Conservation (phyloP, 2,113 vertebrate genomes). For the Elgaria multicarinata region DNA sequence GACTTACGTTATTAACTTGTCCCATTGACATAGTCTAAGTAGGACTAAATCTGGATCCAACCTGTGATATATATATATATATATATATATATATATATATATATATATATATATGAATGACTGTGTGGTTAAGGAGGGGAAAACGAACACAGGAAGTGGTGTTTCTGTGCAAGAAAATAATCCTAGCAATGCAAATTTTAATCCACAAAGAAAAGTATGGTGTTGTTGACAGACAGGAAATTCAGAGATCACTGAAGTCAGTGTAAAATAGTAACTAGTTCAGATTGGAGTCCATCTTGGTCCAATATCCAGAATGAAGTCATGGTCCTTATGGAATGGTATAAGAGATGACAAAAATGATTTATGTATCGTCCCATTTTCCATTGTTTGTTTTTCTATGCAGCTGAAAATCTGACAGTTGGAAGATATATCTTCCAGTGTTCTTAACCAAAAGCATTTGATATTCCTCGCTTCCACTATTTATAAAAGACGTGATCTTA, state of each 20-base stretch:
- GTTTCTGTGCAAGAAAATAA: neutral
- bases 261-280: slow-evolving; percentile 10
- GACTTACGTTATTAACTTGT: too few species aligned
- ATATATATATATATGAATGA: slow-evolving; percentile 18
- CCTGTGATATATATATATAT: too few species aligned
- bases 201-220: neutral
- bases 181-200: neutral
- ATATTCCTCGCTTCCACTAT: neutral
- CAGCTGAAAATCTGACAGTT: neutral
- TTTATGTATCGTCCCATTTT: neutral
- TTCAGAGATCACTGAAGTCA: neutral
- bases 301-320: neutral
- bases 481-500: neutral
- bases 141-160: slow-evolving; percentile 54
- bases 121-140: slow-evolving; percentile 56
- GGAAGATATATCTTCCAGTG: neutral
- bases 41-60: too few species aligned
- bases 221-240: neutral
- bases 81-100: neutral
- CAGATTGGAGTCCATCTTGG: neutral
- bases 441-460: neutral
- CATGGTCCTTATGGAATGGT: neutral
- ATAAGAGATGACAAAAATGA: neutral
- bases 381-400: neutral
- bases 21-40: too few species aligned